Conservation (phyloP, 30 jellyfish, hydroid and myxozoan species). For the Pseudorhiza aurosa region DNA sequence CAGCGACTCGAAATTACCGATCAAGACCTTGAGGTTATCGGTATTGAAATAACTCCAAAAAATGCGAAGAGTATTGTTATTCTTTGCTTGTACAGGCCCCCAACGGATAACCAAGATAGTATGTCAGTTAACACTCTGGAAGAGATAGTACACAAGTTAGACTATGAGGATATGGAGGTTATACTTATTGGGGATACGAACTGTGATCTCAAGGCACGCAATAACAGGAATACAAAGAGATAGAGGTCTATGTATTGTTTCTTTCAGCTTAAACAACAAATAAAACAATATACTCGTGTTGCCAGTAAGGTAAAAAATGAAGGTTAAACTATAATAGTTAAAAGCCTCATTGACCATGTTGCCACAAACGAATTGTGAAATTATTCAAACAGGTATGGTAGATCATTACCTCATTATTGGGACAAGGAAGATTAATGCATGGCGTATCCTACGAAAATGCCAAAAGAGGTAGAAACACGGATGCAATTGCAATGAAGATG, state of each 20-base stretch:
- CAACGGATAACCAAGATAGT: conserved; percentile 1
- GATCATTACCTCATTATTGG: conserved; percentile 24
- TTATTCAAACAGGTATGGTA: conserved; percentile 28
- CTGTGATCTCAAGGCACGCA: conserved; percentile 14
- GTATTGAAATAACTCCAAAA: background rate
- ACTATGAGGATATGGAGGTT: conserved; percentile 13
- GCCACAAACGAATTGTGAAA: conserved; percentile 17
- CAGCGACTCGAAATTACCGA: conserved; percentile 12
- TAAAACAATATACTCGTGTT: conserved; percentile 15
- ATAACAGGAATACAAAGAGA: conserved; percentile 5
- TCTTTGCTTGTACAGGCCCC: conserved; percentile 29
- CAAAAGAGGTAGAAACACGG: background rate
- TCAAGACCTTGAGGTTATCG: conserved; percentile 20
- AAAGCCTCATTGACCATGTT: conserved; percentile 21
- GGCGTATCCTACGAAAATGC: conserved; percentile 40
- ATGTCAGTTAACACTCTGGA: conserved; percentile 13
- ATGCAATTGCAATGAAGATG: conserved; percentile 17
- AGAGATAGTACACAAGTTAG: background rate
- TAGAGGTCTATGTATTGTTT: conserved; percentile 1
- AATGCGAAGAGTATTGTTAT: conserved; percentile 10
- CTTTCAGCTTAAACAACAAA: conserved; percentile 15
- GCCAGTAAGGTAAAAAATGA: conserved; percentile 6
- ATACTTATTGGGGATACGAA: conserved; percentile 17
- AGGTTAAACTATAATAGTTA: conserved; percentile 14
- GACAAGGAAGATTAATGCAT: conserved; percentile 31